Evolutionary conservation across 2,888 invertebrate species (phyloP), one percentile per base, ranked within the genome.

Genomic region (Melanophora roralis): DNA sequence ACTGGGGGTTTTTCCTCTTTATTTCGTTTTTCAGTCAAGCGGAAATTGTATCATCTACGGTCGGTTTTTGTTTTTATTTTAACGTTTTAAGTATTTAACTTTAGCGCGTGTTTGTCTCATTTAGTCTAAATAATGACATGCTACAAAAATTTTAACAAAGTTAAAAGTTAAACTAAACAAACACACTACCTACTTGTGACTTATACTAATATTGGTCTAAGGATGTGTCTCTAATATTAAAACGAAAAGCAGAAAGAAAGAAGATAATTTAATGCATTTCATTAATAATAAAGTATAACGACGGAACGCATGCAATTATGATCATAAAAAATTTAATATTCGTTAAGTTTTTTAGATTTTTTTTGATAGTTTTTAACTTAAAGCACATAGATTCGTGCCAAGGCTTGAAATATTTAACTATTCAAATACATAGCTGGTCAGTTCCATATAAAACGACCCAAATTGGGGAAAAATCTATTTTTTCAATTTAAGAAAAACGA

Each of bases 91-190:
- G 57, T 73, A 62, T 78, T 78, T 73, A 43, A 62, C 53, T 49
- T 73, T 49, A 78, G 64, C 78, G 74, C 78, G 78, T 78, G 74
- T 64, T 64, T 45, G 78, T 49, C 73, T 69, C 68, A 78, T 73
- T 74, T 64, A 69, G 68, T 62, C 68, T 55, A 69, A 77, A 64
- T 74, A 69, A 73, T 69, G 67, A 64, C 68, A 57, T 51, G 51
- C 34, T 49, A 32, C 47, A 55, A 73, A 62, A 43, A 27, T 68
- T 59, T 60, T 27, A n/a, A 27, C 27, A 27, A 6, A 27, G 27
- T 27, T 27, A 27, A 45, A 53, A 73, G 57, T 49, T 69, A 16
- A 55, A 55, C 53, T 38, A 38, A 64, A 45, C 49, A 43, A 36
- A 65, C 38, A 62, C 23, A 21, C 19, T 16, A 45, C n/a, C 19